A percentile compares a stretch with the other conserved stretches of the same genome.
phyloP scores from a whole-genome alignment of 2,797 vertebrate species.

The Eulemur albifrons region DNA sequence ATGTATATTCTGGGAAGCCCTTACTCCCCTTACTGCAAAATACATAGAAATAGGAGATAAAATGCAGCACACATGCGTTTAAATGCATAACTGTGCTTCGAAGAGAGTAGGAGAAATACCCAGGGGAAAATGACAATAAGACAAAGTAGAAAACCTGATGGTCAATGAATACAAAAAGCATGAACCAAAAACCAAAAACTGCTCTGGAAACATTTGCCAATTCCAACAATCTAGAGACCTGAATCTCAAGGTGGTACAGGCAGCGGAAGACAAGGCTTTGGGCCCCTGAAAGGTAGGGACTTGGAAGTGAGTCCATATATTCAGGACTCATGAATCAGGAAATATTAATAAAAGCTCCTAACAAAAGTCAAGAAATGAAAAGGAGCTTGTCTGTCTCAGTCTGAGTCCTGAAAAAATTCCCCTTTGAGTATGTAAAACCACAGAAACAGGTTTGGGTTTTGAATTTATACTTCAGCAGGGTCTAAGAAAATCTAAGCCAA shows the following conservation, averaged over 20 bases:
- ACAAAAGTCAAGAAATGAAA: background rate
- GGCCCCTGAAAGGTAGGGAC: background rate
- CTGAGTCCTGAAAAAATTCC: background rate
- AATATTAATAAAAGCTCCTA: background rate
- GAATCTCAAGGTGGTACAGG: background rate
- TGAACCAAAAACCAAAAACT: background rate
- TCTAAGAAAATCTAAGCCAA: constrained; percentile 9
- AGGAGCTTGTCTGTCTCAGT: background rate
- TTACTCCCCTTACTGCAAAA: background rate
- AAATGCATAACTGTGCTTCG: constrained; percentile 37
- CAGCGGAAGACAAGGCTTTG: background rate
- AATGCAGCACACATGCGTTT: constrained; percentile 10
- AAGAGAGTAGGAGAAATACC: constrained; percentile 7
- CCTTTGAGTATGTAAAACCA: background rate
- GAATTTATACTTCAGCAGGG: background rate
- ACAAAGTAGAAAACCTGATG: background rate
- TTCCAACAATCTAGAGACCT: background rate
- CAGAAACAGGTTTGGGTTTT: background rate
- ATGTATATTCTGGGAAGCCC: background rate
- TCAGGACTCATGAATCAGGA: background rate
- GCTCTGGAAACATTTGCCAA: background rate
- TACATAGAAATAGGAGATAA: constrained; percentile 5
- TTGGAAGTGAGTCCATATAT: background rate
- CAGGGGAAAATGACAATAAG: background rate
- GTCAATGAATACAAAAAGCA: background rate